phyloP scores from a whole-genome alignment of 2,797 vertebrate species.

The Hippopotamyrus pictus region DNA sequence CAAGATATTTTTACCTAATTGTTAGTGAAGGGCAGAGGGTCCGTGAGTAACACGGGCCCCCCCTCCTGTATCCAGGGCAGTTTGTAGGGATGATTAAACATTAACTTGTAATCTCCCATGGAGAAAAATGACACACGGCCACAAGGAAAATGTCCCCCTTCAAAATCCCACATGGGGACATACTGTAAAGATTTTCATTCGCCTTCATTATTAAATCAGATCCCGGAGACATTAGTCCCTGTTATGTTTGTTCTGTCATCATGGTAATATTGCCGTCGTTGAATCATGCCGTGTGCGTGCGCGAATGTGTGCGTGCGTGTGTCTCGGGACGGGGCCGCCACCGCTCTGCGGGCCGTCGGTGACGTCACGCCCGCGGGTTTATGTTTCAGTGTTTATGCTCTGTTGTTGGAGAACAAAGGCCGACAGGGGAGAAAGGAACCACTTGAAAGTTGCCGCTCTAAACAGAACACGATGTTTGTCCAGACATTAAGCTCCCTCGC shows the following conservation, averaged over 20 bases:
- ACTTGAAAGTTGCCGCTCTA: conserved; percentile 47
- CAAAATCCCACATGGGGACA: conserved; percentile 14
- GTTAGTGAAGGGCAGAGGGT: neutral
- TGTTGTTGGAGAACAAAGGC: conserved; percentile 43
- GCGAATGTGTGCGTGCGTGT: conserved; percentile 5
- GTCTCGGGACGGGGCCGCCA: conserved; percentile 1
- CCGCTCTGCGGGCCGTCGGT: conserved; percentile 19
- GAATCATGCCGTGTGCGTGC: conserved; percentile 3
- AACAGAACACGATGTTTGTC: conserved; percentile 46
- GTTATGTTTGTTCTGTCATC: neutral
- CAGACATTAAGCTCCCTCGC: conserved; percentile 41
- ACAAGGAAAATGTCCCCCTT: neutral
- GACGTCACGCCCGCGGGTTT: conserved; percentile 44
- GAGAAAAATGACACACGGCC: conserved; percentile 44
- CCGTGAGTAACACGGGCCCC: conserved; percentile 33
- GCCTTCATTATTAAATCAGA: conserved; percentile 50
- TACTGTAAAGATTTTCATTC: conserved; percentile 44
- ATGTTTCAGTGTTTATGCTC: conserved; percentile 40
- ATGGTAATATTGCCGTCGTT: neutral
- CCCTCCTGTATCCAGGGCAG: conserved; percentile 24
- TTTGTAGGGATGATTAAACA: conserved; percentile 36
- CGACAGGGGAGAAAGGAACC: conserved; percentile 40
- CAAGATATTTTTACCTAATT: neutral
- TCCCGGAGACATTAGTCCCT: conserved; percentile 37
- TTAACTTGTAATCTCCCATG: conserved; percentile 40